Evolutionary conservation across 1,140 invertebrate species (phyloP), one percentile per base, ranked within the genome.

Genomic region (Listronotus bonariensis): DNA sequence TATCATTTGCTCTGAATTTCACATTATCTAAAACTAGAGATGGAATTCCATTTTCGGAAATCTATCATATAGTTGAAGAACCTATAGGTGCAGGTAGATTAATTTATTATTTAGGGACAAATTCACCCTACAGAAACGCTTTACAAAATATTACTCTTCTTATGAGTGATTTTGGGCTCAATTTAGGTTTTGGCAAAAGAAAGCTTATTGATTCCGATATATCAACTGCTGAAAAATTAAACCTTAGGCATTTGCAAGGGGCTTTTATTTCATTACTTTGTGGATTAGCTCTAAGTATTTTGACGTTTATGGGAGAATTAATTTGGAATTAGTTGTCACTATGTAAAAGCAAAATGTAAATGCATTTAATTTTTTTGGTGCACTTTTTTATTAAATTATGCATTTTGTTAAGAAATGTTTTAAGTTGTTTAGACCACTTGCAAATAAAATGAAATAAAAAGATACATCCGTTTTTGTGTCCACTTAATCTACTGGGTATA

Each of bases 31-130:
- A 48, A 38, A 55, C 52, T 8, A 8, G 0, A 10, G 20, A 14
- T 20, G 61, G 52, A 1, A 17, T n/a, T 8, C 34, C n/a, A n/a
- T 63, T 26, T 18, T 46, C 52, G n/a, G 20, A 41, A 10, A 48
- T 38, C 15, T 63, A 63, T 31, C 53, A 55, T 48, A 18, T 48
- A 12, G 15, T 55, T 9, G 55, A 46, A 15, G 61, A 63, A 41
- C 42, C 61, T 26, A 8, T 63, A 40, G 61, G 52, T 2, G 38
- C 26, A 9, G 61, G 61, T 0, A n/a, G 17, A 12, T n/a, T 55
- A 6, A 55, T 52, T 1, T 48, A 34, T 20, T 63, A 53, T 31
- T 32, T 40, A 26, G 20, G 34, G 15, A 54, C 18, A 63, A 63
- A 63, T 49, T 63, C 42, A 4, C 61, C 51, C 1, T 63, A 38